phyloP scores from a whole-genome alignment of 2,113 vertebrate species.

The Mobula birostris region DNA sequence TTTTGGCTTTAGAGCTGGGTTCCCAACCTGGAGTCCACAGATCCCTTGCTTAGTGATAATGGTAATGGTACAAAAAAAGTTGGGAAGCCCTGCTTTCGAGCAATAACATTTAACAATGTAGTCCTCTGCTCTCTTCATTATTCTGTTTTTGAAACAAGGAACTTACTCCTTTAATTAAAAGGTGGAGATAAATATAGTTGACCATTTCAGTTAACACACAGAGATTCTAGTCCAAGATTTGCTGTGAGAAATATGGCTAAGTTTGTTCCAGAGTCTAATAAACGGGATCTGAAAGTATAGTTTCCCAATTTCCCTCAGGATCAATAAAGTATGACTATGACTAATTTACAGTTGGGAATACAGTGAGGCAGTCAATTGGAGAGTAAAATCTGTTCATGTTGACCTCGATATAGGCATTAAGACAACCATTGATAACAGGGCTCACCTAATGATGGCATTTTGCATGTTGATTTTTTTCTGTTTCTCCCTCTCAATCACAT shows the following conservation, averaged over 20 bases:
- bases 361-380: not conserved
- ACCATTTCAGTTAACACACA: no score
- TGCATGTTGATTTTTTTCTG: conserved; percentile 53
- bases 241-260: not conserved
- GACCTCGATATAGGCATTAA: not conserved
- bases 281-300: not conserved
- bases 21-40: no score
- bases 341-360: not conserved
- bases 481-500: conserved; percentile 55
- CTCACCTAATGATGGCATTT: conserved; percentile 62
- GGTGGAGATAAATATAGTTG: not conserved
- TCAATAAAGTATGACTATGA: no score
- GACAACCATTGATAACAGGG: not conserved
- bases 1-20: not conserved
- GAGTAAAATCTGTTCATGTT: not conserved
- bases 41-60: no score
- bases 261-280: not conserved
- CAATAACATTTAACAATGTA: not conserved
- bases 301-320: no score
- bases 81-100: not conserved
- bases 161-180: not conserved
- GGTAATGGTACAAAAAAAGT: no score
- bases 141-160: not conserved
- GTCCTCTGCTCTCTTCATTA: not conserved
- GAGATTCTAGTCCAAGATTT: not conserved